Base-by-base conservation (phyloP, 2,888 invertebrate species). In the Cataglyphis rosenhaueri region DNA sequence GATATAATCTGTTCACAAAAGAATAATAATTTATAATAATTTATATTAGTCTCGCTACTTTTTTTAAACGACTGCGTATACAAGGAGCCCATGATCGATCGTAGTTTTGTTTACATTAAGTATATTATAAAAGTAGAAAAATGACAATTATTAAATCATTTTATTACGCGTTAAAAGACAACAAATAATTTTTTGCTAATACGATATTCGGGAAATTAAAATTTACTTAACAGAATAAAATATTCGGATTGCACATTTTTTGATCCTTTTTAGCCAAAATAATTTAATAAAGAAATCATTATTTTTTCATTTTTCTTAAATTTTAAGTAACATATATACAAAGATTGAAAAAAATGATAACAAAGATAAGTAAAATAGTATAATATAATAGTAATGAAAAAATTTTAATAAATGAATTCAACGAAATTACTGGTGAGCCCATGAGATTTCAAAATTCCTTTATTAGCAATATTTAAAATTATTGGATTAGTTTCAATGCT, bases 1-100 rank as follows among this genome's bases (percentile, higher is more conserved):
- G 52, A 66, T 55, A 76, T 74, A 32, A 64, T 66, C 66, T 76
- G 52, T 59, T 66, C 8, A n/a, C 5, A 15, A 29, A 29, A 21
- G 65, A 59, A 76, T 38, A 48, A 62, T 62, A 52, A 66, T 6
- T 38, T 66, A 6, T 52, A 64, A 44, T n/a, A 64, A 55, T 65
- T 76, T 75, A 59, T 29, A n/a, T 12, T 12, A 44, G 10, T 38
- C 32, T 64, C 6, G 29, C 9, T n/a, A 59, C 18, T 48, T 18
- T 48, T 25, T 25, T 15, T 21, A 25, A 73, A 61, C 61, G 59
- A 55, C 25, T 38, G 18, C 48, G 48, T 48, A 6, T 48, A 57
- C 21, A 57, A 71, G 21, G 35, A 25, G 10, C 21, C 15, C 9
- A 9, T 70, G n/a, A 55, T 9, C 6, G 18, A 48, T 38, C 10